Base-by-base conservation (phyloP, 2,888 invertebrate species). In the Pachydiplax longipennis region DNA sequence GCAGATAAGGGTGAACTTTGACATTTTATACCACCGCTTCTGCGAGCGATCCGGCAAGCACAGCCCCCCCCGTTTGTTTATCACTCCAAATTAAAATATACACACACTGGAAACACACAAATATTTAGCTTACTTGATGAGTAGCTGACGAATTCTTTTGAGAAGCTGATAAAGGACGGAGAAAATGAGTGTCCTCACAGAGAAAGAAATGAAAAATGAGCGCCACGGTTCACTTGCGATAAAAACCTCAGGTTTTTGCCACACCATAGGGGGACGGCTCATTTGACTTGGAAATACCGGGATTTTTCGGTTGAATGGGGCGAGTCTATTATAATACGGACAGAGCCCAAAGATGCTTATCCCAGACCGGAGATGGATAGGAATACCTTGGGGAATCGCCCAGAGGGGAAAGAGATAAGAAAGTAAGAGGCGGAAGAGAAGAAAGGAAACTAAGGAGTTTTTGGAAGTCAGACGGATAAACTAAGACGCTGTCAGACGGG, bases 251-350 rank as follows among this genome's bases (percentile, higher is more conserved):
- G 73, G 25, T 73, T 73, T 73, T 12, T 10, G 73, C 25, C 15
- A 13, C 15, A n/a, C n/a, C n/a, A 65, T 65, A 65, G 13, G 31
- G 3, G 31, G 0, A 73, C 73, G 73, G 25, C 73, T 73, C 73
- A 73, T 73, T 73, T 73, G 73, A 73, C 73, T 73, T 73, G 73
- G 73, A 73, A 31, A 73, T 73, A 73, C 73, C 31, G 12, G 73
- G 73, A 25, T 73, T 73, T 73, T 25, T 31, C 73, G 73, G 58
- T 58, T 37, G 40, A 87, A 87, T 40, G 65, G 40, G 83, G 61
- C 1, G 87, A 87, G 87, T 65, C 87, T 61, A 87, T 87, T 87
- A 87, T 65, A 65, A 87, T 35, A 31, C 87, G 87, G 87, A 37
- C 87, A 37, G 58, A n/a, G 37, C 31, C n/a, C 12, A 31, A 31